Evolutionary conservation across 2,888 invertebrate species (phyloP).

Genomic region (Drosophila anomelani): DNA sequence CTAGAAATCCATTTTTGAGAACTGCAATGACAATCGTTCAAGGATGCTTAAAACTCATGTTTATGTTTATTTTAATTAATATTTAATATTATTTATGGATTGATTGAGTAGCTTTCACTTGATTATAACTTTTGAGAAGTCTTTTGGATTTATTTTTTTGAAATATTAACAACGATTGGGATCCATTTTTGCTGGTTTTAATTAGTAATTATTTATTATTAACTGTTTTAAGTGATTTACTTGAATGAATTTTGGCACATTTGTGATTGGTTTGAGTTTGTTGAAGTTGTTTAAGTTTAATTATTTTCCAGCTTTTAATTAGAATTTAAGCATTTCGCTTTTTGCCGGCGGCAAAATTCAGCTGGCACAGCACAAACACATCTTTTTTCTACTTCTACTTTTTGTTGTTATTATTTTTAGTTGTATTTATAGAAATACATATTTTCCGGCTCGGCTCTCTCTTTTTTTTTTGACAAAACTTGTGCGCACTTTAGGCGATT

Average conservation of each 20-base stretch:
- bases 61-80: neutral
- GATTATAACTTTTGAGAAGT: neutral
- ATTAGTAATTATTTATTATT: neutral
- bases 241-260: conserved; percentile 44
- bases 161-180: conserved; percentile 9
- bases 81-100: neutral
- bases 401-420: conserved; percentile 12
- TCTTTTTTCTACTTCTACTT: conserved; percentile 2
- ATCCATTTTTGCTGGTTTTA: conserved; percentile 3
- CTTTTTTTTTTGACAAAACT: conserved; percentile 38
- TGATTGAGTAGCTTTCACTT: conserved; percentile 6
- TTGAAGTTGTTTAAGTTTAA: conserved; percentile 23
- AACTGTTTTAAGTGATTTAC: neutral
- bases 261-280: conserved; percentile 29
- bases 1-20: conserved; percentile 25
- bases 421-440: conserved; percentile 49
- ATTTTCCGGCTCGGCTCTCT: conserved; percentile 6
- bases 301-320: neutral
- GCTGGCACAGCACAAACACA: conserved; percentile 17
- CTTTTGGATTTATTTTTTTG: neutral
- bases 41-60: neutral
- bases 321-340: conserved; percentile 49
- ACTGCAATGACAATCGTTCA: neutral
- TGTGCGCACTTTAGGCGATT: conserved; percentile 33
- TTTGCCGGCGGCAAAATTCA: conserved; percentile 64